Conservation (phyloP, 2,888 invertebrate species). For the Tenthredo notha region DNA sequence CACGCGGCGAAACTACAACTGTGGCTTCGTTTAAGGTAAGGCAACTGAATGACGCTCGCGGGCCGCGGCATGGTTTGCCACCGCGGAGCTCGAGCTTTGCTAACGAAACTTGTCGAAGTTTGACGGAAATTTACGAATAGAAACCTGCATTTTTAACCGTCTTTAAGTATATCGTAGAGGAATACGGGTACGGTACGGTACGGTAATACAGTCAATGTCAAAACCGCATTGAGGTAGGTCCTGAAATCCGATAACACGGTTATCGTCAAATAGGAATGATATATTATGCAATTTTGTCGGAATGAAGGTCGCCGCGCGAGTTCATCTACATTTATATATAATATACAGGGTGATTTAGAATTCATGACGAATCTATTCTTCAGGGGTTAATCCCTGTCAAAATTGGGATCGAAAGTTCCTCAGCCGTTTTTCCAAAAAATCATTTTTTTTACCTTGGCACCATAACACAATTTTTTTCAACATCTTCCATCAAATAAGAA, state of each 20-base stretch:
- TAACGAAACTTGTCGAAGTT: constrained; percentile 54
- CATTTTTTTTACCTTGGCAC: too few species aligned
- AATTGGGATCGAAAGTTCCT: too few species aligned
- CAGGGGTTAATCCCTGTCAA: too few species aligned
- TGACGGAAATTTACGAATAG: constrained; percentile 55
- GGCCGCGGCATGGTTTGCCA: constrained; percentile 44
- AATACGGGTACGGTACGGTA: too few species aligned
- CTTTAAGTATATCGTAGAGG: neutral
- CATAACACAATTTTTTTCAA: too few species aligned
- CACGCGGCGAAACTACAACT: constrained; percentile 39
- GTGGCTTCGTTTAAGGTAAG: constrained; percentile 52
- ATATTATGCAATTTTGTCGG: neutral
- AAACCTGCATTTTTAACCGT: constrained; percentile 47
- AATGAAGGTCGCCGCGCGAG: neutral
- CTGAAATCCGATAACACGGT: constrained; percentile 15
- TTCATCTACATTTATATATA: too few species aligned
- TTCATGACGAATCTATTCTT: too few species aligned
- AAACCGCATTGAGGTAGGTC: constrained; percentile 50
- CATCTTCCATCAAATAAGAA: too few species aligned
- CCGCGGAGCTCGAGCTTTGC: constrained; percentile 46
- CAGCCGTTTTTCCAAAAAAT: too few species aligned
- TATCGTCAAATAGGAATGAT: neutral
- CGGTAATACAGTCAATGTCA: constrained; percentile 36
- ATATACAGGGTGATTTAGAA: too few species aligned
- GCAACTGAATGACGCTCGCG: constrained; percentile 51